These are phyloP conservation scores for Hydropsyche betteni DNA, from an alignment of 2,888 invertebrate species.

Conservation along the genomic window DNA sequence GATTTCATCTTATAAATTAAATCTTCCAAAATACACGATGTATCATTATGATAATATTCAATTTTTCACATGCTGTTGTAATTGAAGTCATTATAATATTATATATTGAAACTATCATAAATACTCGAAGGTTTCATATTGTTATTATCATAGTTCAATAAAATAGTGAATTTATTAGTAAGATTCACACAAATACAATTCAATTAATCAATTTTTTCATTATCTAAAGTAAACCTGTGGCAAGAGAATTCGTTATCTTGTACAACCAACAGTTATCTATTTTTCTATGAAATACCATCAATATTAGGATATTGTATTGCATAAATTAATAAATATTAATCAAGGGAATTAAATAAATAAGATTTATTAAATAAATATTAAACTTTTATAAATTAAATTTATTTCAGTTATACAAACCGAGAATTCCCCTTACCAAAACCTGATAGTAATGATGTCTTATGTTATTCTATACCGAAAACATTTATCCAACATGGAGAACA, in stretches of 20 bases:
- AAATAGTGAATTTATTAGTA: neutral
- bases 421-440: constrained; percentile 37
- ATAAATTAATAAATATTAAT: neutral
- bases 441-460: constrained; percentile 49
- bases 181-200: neutral
- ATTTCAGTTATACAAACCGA: constrained; percentile 29
- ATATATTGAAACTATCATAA: too few species aligned
- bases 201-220: constrained; percentile 11
- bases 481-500: constrained; percentile 54
- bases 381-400: neutral
- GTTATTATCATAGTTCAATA: neutral
- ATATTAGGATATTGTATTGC: neutral
- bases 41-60: too few species aligned
- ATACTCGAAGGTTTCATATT: too few species aligned
- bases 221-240: neutral
- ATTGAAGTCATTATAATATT: too few species aligned
- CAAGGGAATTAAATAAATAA: neutral
- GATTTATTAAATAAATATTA: neutral
- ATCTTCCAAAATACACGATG: too few species aligned
- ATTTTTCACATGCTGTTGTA: too few species aligned
- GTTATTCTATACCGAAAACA: constrained; percentile 55
- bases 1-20: too few species aligned
- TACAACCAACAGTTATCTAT: neutral
- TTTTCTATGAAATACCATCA: neutral
- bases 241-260: neutral